A percentile compares a stretch with the other conserved stretches of the same genome.
phyloP scores from a whole-genome alignment of 2,113 vertebrate species.

The Ictidomys tridecemlineatus region DNA sequence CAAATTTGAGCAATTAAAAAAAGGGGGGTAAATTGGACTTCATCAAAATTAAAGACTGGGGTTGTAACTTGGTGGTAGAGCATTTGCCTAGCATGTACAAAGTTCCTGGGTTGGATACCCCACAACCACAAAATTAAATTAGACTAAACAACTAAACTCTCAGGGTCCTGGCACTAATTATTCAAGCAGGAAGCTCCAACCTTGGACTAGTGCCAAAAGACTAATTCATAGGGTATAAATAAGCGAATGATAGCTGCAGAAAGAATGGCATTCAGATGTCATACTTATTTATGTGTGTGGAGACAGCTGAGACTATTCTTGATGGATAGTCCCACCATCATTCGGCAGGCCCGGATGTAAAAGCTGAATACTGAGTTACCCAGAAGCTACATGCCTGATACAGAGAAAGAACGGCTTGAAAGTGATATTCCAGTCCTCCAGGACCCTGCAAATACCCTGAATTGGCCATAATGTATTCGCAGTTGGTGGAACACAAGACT shows the following conservation, averaged over 20 bases:
- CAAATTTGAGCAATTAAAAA: not conserved
- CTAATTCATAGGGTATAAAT: conserved; percentile 53
- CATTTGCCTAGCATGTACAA: not conserved
- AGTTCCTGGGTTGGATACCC: not conserved
- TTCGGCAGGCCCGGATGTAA: conserved; percentile 18
- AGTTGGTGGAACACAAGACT: not conserved
- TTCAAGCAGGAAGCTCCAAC: conserved; percentile 23
- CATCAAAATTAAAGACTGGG: not conserved
- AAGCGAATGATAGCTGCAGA: conserved; percentile 47
- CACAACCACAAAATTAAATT: not conserved
- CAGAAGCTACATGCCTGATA: not conserved
- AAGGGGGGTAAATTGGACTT: not conserved
- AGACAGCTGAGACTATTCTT: conserved; percentile 50
- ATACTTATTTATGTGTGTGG: conserved; percentile 35
- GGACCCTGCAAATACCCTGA: not conserved
- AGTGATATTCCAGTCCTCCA: not conserved
- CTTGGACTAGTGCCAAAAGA: conserved; percentile 2
- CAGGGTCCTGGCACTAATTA: not conserved
- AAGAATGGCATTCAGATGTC: conserved; percentile 20
- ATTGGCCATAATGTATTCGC: not conserved
- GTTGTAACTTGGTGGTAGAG: not conserved
- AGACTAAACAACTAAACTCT: not conserved
- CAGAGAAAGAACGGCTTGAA: not conserved
- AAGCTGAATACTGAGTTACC: not conserved
- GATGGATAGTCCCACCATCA: not conserved